A percentile compares a stretch with the other conserved stretches of the same genome.
Evolutionary conservation across 1,140 invertebrate species (phyloP).

Genomic region (Ips typographus): DNA sequence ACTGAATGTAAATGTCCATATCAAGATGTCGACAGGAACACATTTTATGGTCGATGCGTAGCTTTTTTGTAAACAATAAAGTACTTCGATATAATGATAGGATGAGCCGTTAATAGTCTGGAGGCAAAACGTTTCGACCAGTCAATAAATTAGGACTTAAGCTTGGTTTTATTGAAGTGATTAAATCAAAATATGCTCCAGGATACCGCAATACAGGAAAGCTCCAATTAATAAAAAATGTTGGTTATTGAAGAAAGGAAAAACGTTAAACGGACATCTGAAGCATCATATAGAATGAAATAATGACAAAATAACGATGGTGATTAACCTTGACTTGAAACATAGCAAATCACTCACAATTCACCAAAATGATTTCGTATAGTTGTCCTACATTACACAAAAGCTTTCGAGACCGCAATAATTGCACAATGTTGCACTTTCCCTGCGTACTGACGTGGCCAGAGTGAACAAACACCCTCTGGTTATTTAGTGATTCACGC

Average conservation of each 20-base stretch:
- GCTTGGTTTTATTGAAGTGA: no score
- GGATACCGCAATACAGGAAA: no score
- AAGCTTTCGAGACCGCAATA: constrained; percentile 37
- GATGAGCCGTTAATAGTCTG: no score
- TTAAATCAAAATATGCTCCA: no score
- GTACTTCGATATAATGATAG: background rate
- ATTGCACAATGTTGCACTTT: constrained; percentile 26
- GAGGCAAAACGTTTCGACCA: background rate
- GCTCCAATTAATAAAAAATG: no score
- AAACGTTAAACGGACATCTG: no score
- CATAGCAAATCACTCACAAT: constrained; percentile 3
- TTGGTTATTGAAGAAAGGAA: no score
- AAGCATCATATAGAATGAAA: no score
- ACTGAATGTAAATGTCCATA: constrained; percentile 3
- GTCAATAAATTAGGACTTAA: background rate
- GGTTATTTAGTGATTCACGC: background rate
- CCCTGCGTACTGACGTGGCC: constrained; percentile 13
- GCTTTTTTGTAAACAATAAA: background rate
- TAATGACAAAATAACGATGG: no score
- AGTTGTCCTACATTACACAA: constrained; percentile 24
- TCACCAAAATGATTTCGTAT: constrained; percentile 13
- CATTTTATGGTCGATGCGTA: background rate
- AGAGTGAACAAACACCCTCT: background rate
- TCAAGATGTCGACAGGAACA: background rate
- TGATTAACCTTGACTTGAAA: no score